These are phyloP conservation scores for Scaptomyza polygonia DNA, from an alignment of 2,888 invertebrate species.

Conservation along the genomic window DNA sequence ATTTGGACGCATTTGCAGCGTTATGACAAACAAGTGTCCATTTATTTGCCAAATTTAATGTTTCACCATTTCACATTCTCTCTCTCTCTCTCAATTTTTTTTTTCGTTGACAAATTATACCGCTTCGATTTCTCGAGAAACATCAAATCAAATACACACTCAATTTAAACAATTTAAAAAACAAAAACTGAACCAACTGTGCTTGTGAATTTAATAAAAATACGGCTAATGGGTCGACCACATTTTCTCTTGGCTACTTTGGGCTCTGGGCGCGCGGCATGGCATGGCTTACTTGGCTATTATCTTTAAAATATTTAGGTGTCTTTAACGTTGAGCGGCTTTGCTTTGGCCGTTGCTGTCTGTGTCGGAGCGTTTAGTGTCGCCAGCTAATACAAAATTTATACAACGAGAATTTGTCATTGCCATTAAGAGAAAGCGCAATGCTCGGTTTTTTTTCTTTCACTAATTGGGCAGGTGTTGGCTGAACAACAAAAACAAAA, in stretches of 20 bases:
- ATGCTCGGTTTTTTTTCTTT: slow-evolving; percentile 39
- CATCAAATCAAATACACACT: slow-evolving; percentile 41
- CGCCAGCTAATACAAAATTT: slow-evolving; percentile 71
- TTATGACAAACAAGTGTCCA: slow-evolving; percentile 80
- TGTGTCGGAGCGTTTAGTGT: slow-evolving; percentile 49
- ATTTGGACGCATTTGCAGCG: slow-evolving; percentile 77
- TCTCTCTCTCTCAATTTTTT: slow-evolving; percentile 12
- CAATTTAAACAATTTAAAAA: too few species aligned
- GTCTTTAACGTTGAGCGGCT: slow-evolving; percentile 44
- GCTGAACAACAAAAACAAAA: slow-evolving; percentile 6
- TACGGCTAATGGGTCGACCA: slow-evolving; percentile 62
- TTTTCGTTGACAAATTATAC: slow-evolving; percentile 72
- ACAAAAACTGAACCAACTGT: slow-evolving; percentile 62
- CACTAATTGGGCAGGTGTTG: slow-evolving; percentile 75
- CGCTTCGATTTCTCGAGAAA: slow-evolving; percentile 72
- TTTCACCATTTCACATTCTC: slow-evolving; percentile 63
- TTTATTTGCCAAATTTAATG: slow-evolving; percentile 79
- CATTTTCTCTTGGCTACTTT: neutral
- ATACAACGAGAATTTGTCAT: slow-evolving; percentile 73
- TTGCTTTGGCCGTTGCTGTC: slow-evolving; percentile 1
- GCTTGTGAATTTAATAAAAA: slow-evolving; percentile 67
- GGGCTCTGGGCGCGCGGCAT: slow-evolving; percentile 18
- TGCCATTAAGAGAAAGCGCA: slow-evolving; percentile 67
- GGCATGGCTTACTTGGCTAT: slow-evolving; percentile 48
- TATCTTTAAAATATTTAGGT: slow-evolving; percentile 74